Base-by-base conservation (phyloP, 2,113 vertebrate genomes). In the Python bivittatus region DNA sequence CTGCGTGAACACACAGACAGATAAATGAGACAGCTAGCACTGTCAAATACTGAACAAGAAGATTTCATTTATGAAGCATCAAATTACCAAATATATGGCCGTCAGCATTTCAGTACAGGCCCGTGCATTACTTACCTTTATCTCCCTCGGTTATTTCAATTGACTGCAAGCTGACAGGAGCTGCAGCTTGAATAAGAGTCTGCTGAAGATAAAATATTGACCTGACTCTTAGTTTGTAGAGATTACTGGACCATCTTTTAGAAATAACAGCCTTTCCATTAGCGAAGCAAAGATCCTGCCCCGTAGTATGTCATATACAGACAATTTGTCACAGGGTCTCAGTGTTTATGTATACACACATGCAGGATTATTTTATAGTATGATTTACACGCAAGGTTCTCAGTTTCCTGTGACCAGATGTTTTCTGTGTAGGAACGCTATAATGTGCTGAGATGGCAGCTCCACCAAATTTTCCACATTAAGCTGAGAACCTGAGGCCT, bases 31-130 rank as follows among this genome's bases (percentile, higher is more conserved):
- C 79, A 94, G 89, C 56, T 54, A 88, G 25, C 3, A 38, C 90
- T 94, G 92, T 94, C 93, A 83, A 91, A 72, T 94, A 88, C 27
- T 90, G 92, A 96, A 92, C n/a, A 38, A 93, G 72, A 93, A 95
- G 91, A 93, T 94, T 91, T 93, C 0, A 11, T 58, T 92, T 97
- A 95, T 94, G 94, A 95, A 72, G 90, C 93, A 95, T 90, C 95
- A 89, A 88, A 58, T 95, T 94, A 95, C 72, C 89, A 96, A 96
- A 97, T 96, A 96, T 83, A 91, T 13, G 91, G 85, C 20, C 20
- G 22, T 88, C 94, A 57, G 86, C 88, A 92, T 79, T 92, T 89
- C 38, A 11, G 79, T 91, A 84, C n/a, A 94, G 86, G 92, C 33
- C 54, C 1, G 93, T 33, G 29, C 42, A 48, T 87, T 33, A 57